Evolutionary conservation across 1,140 invertebrate species (phyloP), one percentile per base, ranked within the genome.

Genomic region (Carposina sasakii): DNA sequence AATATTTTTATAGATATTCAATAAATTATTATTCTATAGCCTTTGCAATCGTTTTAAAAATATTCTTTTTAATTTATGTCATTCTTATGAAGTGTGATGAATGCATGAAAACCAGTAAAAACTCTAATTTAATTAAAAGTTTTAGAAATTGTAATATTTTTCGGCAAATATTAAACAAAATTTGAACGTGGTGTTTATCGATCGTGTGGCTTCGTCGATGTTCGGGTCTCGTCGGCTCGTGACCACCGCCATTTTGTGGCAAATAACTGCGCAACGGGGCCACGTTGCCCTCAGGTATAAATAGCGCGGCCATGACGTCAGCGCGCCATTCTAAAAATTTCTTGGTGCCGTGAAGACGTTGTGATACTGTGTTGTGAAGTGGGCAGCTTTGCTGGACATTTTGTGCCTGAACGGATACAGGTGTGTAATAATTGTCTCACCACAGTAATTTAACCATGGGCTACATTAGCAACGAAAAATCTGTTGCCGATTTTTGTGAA

Each of bases 401-500:
- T 69, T 63, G 72, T 73, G 73, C 75, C 76, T 76, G 69, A 60
- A 71, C 58, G 71, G 76, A 79, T 78, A 63, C 76, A 83, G 76
- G 79, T 83, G 76, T 83, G 79, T 83, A 83, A 72, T 65, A 76
- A n/a, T 69, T 67, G 57, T 76, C 59, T 63, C 67, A 67, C 61
- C 55, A 57, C 68, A 69, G 63, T 72, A 71, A 71, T 70, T 64
- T 51, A 48, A 68, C 57, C 62, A 84, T 84, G 81, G 77, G 77
- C 56, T 81, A 81, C 68, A 76, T 61, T 65, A 58, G 56, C 46
- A 72, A 74, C 62, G 77, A 84, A 69, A 78, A 73, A 59, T 70
- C 70, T 61, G 64, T 81, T 52, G 81, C 75, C 56, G 81, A 84
- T 53, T 84, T 84, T 65, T 81, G 81, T 72, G 81, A 84, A 76